Conservation (phyloP, 2,113 vertebrate species). For the Natator depressus region DNA sequence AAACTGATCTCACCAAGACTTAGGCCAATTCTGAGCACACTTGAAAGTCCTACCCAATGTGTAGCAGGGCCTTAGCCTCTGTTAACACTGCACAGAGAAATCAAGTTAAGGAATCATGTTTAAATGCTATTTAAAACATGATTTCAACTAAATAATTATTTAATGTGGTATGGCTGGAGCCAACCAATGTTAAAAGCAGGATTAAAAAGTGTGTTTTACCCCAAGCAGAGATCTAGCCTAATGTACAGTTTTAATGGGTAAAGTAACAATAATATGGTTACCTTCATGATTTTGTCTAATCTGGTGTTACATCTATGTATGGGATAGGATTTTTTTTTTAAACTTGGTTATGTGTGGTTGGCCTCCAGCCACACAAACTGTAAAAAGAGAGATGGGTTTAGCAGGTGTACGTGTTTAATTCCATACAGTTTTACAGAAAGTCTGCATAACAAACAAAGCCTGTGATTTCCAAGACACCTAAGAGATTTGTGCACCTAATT, state of each 20-base stretch:
- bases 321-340: neutral
- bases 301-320: neutral
- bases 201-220: neutral
- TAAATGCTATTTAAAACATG: neutral
- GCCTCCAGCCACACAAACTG: neutral
- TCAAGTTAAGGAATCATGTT: neutral
- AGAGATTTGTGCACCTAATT: neutral
- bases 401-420: neutral
- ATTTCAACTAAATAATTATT: neutral
- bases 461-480: neutral
- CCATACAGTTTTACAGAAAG: neutral
- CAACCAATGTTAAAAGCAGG: neutral
- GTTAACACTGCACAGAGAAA: neutral
- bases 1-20: neutral
- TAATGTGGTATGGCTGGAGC: neutral
- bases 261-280: neutral
- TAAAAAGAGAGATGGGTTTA: neutral
- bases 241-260: neutral
- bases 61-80: neutral
- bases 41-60: neutral
- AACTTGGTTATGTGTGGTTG: neutral
- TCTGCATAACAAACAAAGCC: neutral
- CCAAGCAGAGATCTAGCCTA: neutral
- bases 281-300: neutral
- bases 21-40: accelerated